These are phyloP conservation scores for Protodeltote pygarga DNA, from an alignment of 2,888 invertebrate genomes.

Conservation along the genomic window DNA sequence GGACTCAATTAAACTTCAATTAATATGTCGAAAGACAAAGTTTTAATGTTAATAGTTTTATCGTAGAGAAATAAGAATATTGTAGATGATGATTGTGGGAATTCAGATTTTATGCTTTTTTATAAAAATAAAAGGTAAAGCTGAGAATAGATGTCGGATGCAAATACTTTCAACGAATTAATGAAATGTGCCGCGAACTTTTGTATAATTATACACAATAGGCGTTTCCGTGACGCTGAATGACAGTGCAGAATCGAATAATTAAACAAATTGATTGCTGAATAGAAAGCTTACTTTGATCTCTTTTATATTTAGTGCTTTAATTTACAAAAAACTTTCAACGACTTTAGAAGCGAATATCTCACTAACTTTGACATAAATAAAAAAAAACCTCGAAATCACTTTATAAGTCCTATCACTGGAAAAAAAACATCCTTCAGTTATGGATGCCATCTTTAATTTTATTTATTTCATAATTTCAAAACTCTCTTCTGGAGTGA, in stretches of 20 bases:
- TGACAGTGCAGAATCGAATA: conserved; percentile 24
- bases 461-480: no score
- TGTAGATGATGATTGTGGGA: conserved; percentile 32
- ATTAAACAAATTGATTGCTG: conserved; percentile 34
- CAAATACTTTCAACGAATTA: conserved; percentile 37
- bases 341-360: background rate
- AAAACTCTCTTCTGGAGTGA: no score
- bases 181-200: conserved; percentile 24
- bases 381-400: no score
- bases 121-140: conserved; percentile 13
- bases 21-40: conserved; percentile 30
- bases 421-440: no score
- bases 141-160: conserved; percentile 17
- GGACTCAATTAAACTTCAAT: conserved; percentile 6
- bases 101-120: conserved; percentile 2
- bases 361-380: no score
- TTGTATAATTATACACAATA: conserved; percentile 20
- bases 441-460: no score
- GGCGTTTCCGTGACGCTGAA: conserved; percentile 14
- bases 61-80: conserved; percentile 13
- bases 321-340: conserved; percentile 12
- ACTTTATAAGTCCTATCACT: no score
- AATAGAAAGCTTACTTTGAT: conserved; percentile 29
- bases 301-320: conserved; percentile 17
- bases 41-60: conserved; percentile 18